Percentiles rank a stretch among this genome's conserved stretches.
Evolutionary conservation across 2,113 vertebrate species (phyloP).

Genomic region (Rhinoderma darwinii): DNA sequence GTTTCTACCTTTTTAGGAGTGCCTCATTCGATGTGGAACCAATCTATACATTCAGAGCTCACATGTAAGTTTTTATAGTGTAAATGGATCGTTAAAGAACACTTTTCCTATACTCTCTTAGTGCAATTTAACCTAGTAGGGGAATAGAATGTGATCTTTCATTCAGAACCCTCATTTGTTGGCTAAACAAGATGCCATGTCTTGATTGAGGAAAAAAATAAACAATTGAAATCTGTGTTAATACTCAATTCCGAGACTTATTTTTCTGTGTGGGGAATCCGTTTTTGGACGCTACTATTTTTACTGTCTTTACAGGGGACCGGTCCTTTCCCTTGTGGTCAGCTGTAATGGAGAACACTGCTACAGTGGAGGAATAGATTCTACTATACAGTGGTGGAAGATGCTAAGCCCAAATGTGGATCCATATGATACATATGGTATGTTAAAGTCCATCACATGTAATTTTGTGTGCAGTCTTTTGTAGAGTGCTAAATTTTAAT

Average conservation of each 20-base stretch:
- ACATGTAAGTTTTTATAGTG: conserved; percentile 81
- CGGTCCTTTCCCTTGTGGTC: conserved; percentile 90
- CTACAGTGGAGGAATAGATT: conserved; percentile 94
- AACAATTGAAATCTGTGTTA: too few relatives aligned
- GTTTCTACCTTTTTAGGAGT: conserved; percentile 82
- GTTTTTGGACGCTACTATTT: not conserved
- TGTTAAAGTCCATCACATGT: conserved; percentile 9
- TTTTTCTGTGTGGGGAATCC: not conserved
- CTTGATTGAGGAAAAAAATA: too few relatives aligned
- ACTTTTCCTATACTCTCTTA: too few relatives aligned
- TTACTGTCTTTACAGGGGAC: conserved; percentile 77
- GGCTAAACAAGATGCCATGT: too few relatives aligned
- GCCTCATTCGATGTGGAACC: conserved; percentile 99
- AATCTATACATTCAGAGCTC: conserved; percentile 97
- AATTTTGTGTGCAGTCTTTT: not conserved
- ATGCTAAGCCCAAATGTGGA: conserved; percentile 95
- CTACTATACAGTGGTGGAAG: conserved; percentile 98
- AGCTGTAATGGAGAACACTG: conserved; percentile 94
- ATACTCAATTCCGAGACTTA: too few relatives aligned
- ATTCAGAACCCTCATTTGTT: too few relatives aligned
- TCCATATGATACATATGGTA: conserved; percentile 97
- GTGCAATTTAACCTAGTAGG: too few relatives aligned
- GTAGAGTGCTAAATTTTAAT: too few relatives aligned
- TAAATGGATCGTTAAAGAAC: not conserved
- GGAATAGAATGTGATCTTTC: too few relatives aligned